Base-by-base conservation (phyloP, 2,888 invertebrate species). In the Lepidonotus clava region DNA sequence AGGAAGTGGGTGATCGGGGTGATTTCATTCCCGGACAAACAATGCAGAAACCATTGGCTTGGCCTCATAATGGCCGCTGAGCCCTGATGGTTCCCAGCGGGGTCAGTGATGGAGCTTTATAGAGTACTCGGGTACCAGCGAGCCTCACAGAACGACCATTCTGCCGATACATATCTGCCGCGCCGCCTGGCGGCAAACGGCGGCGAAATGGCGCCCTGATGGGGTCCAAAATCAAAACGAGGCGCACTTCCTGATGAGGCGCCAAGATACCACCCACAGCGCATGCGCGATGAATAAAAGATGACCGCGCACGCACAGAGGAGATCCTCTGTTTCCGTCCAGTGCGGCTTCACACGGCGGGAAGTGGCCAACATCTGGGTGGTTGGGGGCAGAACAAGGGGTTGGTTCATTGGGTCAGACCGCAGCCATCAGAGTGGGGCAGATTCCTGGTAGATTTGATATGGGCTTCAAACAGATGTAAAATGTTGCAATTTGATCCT, bases 201-300 rank as follows among this genome's bases (percentile, higher is more conserved):
- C 46, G 46, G 46, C 46, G 18, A 6, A 46, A 24, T 61, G 61
- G 46, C 46, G 18, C 46, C 6, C 61, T 61, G 61, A 61, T 61
- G 24, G 61, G 28, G 61, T 32, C 24, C 21, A 32, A 61, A 61
- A 61, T 61, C 61, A 61, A 61, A 61, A 61, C 61, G 61, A 61
- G 61, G 61, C 61, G n/a, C 24, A 11, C 0, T 28, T 18, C 61
- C 24, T 32, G 61, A 61, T 61, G 61, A 61, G 28, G 61, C 61
- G 61, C 61, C 61, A 61, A 61, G 61, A 61, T 61, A 61, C 61
- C 61, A 61, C 61, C 61, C 61, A 61, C 61, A 28, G 61, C 61
- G 61, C 61, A 61, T 61, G 61, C 61, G 61, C 28, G 24, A 61
- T 61, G 61, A 61, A 61, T 61, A 61, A 61, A 61, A 61, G 61